Conservation (phyloP, 2,888 invertebrate species). For the Mallateleia sp. region DNA sequence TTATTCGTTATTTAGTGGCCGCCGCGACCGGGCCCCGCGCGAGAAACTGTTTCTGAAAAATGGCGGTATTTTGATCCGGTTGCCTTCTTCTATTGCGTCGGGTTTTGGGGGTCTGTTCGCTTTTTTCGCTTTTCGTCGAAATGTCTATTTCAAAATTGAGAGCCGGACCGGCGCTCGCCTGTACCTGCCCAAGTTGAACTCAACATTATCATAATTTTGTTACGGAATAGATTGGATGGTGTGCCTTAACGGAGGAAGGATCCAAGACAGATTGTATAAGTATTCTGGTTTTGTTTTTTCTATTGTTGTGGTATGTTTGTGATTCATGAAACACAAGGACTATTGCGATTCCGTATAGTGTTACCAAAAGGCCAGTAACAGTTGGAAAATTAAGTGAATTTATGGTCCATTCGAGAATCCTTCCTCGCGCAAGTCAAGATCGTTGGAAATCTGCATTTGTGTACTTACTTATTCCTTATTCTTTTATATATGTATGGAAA, state of each 20-base stretch:
- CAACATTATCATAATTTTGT: constrained; percentile 71
- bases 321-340: neutral
- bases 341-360: neutral
- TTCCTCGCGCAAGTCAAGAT: constrained; percentile 17
- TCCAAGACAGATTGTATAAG: neutral
- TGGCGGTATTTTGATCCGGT: constrained; percentile 90
- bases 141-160: constrained; percentile 94
- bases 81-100: constrained; percentile 93
- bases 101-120: constrained; percentile 92
- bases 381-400: constrained; percentile 1
- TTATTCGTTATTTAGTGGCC: constrained; percentile 83
- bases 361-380: neutral
- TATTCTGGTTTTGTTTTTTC: neutral
- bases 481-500: constrained; percentile 78
- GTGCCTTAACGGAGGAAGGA: neutral
- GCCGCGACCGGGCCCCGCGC: constrained; percentile 89
- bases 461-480: constrained; percentile 58
- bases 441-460: constrained; percentile 73
- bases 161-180: constrained; percentile 91
- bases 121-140: constrained; percentile 90
- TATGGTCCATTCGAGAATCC: neutral
- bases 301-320: constrained; percentile 13
- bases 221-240: constrained; percentile 52
- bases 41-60: constrained; percentile 89
- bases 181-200: constrained; percentile 87